phyloP scores from a whole-genome alignment of 2,797 vertebrate species.

The Siniperca scherzeri region DNA sequence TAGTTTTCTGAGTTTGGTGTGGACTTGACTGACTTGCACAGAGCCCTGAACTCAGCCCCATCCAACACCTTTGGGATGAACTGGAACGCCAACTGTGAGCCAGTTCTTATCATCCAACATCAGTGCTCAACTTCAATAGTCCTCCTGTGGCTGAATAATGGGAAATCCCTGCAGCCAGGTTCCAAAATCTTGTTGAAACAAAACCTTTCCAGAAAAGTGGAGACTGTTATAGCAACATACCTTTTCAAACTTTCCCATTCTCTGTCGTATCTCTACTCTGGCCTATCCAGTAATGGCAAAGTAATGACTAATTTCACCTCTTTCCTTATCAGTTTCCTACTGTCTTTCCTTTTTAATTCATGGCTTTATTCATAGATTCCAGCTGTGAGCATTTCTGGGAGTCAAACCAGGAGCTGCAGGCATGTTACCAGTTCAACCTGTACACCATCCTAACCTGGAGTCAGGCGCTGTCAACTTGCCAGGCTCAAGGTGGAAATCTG shows the following conservation, averaged over 20 bases:
- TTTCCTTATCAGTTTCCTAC: background rate
- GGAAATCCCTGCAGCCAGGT: background rate
- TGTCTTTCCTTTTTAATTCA: background rate
- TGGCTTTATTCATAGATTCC: conserved; percentile 72
- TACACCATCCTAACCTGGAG: conserved; percentile 91
- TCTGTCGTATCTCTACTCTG: no score
- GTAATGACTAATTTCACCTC: background rate
- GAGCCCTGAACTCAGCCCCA: background rate
- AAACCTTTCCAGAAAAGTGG: background rate
- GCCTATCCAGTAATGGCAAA: no score
- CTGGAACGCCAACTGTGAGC: background rate
- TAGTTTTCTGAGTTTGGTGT: background rate
- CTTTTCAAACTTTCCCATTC: background rate
- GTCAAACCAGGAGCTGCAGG: conserved; percentile 81
- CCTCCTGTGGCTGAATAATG: background rate
- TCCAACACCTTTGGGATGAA: background rate
- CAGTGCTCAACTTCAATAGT: background rate
- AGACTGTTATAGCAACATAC: background rate
- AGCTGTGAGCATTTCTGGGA: conserved; percentile 91
- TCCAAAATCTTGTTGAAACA: background rate
- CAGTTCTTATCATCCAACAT: background rate
- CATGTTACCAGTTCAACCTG: conserved; percentile 96
- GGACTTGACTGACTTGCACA: background rate
- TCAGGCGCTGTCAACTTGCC: conserved; percentile 90
- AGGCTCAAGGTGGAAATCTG: conserved; percentile 91